Base-by-base conservation (phyloP, 2,888 invertebrate species). In the Acanthococcus lagerstroemiae region DNA sequence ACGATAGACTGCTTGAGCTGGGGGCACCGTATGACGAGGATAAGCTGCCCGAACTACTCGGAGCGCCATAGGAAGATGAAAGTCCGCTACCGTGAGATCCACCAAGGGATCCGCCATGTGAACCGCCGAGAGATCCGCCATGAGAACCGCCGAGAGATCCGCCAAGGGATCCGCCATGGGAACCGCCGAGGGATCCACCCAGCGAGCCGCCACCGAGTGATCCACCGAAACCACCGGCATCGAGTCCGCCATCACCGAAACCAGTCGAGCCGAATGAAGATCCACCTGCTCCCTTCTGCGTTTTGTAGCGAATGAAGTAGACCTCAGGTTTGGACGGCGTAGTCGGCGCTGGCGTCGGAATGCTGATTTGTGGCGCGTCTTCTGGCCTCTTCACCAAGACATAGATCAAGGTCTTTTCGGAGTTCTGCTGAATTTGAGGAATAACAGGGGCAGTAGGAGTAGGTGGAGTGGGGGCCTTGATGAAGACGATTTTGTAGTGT, bases 401-500 rank as follows among this genome's bases (percentile, higher is more conserved):
- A 78, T 91, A 91, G 73, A 90, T 90, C 70, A 90, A 81, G 63
- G 90, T 91, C 80, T 90, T 91, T 77, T 89, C 88, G 44, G 71
- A 88, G 77, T 90, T 88, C 75, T 89, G 89, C 68, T 85, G 83
- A 75, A 87, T 85, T 30, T 86, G 77, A 27, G 90, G 89, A 71
- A 90, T 88, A 70, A 88, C 82, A 70, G 90, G 90, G 0, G 85
- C 88, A 70, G 86, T 85, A 68, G 89, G 89, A 68, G 88, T 84
- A 69, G 89, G 89, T 69, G 88, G 84, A 72, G 90, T 84, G 73
- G 90, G 90, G 66, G 90, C 90, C 81, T 91, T 91, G 78, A 91
- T 91, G 83, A 91, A 91, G 79, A 91, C 90, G 76, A 91, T 91
- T 76, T 91, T 91, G 83, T 91, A 90, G 77, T 90, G 90, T 74